Conservation (phyloP, 1,140 invertebrate species). For the Bombyx mori region DNA sequence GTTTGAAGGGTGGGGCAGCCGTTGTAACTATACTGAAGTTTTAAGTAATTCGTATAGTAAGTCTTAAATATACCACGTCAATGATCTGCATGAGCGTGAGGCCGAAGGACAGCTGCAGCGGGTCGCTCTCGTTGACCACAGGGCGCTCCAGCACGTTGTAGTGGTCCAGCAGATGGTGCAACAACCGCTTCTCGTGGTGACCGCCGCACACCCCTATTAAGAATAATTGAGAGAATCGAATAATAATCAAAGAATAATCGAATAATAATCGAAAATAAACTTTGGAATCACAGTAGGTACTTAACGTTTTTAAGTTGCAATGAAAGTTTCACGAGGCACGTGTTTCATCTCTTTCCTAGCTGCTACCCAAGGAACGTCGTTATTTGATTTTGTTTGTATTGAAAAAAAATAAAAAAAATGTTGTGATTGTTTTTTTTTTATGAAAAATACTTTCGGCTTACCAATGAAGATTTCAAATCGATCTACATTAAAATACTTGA, state of each 20-base stretch:
- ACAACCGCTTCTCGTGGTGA: slow-evolving; percentile 92
- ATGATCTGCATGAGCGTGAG: slow-evolving; percentile 99
- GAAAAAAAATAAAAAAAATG: too few species aligned
- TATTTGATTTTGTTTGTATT: too few species aligned
- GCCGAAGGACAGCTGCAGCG: slow-evolving; percentile 95
- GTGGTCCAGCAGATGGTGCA: slow-evolving; percentile 92
- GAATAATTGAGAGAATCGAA: background rate
- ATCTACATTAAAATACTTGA: too few species aligned
- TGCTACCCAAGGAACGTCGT: too few species aligned
- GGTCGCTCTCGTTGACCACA: slow-evolving; percentile 96
- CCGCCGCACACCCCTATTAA: slow-evolving; percentile 83
- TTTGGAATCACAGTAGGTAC: background rate
- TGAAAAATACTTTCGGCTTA: too few species aligned
- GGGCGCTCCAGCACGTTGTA: slow-evolving; percentile 98
- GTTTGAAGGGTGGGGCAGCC: too few species aligned
- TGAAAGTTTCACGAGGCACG: too few species aligned
- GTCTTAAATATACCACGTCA: slow-evolving; percentile 88
- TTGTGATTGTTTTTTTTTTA: too few species aligned
- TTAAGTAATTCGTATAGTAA: background rate
- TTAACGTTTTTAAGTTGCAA: too few species aligned
- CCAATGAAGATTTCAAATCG: too few species aligned
- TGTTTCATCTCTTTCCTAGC: too few species aligned
- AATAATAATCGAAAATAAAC: background rate
- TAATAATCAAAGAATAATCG: background rate
- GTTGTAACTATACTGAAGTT: too few species aligned